Evolutionary conservation across 2,888 invertebrate species (phyloP), one percentile per base, ranked within the genome.

Genomic region (Drosophila mettleri): DNA sequence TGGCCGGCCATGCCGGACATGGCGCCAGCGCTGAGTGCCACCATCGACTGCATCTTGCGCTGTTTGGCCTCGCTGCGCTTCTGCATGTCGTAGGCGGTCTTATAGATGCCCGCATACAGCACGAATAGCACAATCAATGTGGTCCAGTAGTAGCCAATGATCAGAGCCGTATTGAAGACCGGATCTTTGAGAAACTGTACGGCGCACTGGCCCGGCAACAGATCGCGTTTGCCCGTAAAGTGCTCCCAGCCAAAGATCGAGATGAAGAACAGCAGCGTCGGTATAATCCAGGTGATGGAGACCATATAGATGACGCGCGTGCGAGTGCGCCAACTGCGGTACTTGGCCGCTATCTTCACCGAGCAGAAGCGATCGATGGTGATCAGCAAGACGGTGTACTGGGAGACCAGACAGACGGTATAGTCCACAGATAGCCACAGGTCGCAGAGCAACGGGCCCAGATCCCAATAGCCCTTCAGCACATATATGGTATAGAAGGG

Each of bases 231-330:
- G 20, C 99, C 99, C 46, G 98, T 96, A 90, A 99, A 99, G 92
- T 98, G 98, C 91, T 99, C 99, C 98, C 99, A 99, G 43, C 99
- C 99, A 90, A 99, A 98, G 80, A 99, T 99, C 72, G 98, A 98
- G 77, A 98, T 98, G 93, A 99, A 99, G 93, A 99, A 99, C 10
- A 99, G 93, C 63, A 98, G 93, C 1, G 98, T 97, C 48, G 99
- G 99, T 81, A 99, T 96, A 58, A 98, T 96, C 99, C 99, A 99
- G 0, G 98, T 98, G 45, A 98, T 96, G 5, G 97, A 96, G 2
- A 99, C 97, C 97, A 99, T 98, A 94, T 97, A 96, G 69, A 98
- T 95, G 14, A 99, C 98, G 82, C 97, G 95, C 72, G 95, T 95
- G 90, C 98, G 97, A 5, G 99, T 98, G 22, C 99, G 94, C 99